Evolutionary conservation across 2,888 invertebrate species (phyloP), one percentile per base, ranked within the genome.

Genomic region (Keiferia lycopersicella): DNA sequence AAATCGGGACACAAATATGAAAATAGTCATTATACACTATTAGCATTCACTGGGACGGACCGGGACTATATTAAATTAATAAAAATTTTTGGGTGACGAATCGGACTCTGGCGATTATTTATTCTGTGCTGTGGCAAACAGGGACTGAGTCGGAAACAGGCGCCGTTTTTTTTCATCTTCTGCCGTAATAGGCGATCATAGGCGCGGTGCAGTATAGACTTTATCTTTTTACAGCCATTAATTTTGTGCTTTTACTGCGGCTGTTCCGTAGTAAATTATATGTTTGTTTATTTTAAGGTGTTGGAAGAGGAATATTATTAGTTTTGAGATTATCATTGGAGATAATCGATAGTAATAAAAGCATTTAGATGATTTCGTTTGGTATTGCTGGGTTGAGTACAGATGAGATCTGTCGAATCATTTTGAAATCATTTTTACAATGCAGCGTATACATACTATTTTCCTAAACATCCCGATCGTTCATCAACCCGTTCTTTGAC

Each of bases 321-420:
- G 8, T 26, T 67, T 68, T 7, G 3, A 56, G 30, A 26, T 30
- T 30, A 56, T 56, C 56, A 26, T n/a, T 56, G 14, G n/a, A 56
- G 51, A 51, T 51, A 12, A 10, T 20, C 20, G 20, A 51, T 14
- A 2, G 20, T 22, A 51, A 18, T 20, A 51, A 20, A 51, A 22
- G 1, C 20, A 20, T 51, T 51, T 51, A 51, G 20, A 20, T n/a
- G 20, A 51, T 22, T 51, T 20, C 10, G 22, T 12, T 51, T 51
- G 1, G 6, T 41, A 14, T n/a, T n/a, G 41, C 4, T 14, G 2
- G 12, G 12, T 14, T 41, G 11, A 1, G 2, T 12, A 10, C 1
- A 39, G 39, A 1, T 39, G 10, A 39, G 39, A 12, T 7, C 12
- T 39, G 12, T 8, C 2, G 39, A 39, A 11, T 39, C 10, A 41